Conservation (phyloP, 1,140 invertebrate species). For the Achatina immaculata region DNA sequence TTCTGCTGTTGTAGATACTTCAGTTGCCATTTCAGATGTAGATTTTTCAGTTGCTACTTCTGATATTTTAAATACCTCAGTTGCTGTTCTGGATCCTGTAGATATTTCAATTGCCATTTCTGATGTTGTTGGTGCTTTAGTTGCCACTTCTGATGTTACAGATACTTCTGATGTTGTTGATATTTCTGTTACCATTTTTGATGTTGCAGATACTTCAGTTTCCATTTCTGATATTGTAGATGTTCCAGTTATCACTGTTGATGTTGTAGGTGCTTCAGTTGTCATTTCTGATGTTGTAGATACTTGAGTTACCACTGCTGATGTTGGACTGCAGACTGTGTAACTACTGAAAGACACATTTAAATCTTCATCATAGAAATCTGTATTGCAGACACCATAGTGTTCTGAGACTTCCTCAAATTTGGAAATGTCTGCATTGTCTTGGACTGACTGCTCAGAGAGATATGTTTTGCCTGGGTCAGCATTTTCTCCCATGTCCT, state of each 20-base stretch:
- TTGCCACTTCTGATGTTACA: no score
- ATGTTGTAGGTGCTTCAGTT: no score
- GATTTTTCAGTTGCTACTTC: not conserved
- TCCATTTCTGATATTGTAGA: no score
- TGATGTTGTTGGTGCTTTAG: no score
- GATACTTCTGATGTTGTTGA: not conserved
- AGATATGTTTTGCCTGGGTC: not conserved
- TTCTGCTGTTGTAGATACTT: not conserved
- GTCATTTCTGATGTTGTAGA: not conserved
- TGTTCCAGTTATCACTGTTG: no score
- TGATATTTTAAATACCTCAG: not conserved
- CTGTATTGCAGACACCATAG: not conserved
- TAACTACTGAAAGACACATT: not conserved
- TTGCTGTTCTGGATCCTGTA: not conserved
- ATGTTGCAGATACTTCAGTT: not conserved
- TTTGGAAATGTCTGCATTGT: not conserved
- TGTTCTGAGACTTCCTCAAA: not conserved
- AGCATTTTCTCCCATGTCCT: no score
- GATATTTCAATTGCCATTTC: no score
- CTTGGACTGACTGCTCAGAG: not conserved
- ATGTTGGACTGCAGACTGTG: not conserved
- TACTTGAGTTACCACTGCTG: not conserved
- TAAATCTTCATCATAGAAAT: not conserved
- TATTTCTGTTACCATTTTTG: not conserved
- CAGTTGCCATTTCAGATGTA: not conserved